Percentiles rank a stretch among this genome's conserved stretches.
These are phyloP conservation scores for Phaedon cochleariae DNA, from an alignment of 2,888 invertebrate genomes.

Conservation along the genomic window DNA sequence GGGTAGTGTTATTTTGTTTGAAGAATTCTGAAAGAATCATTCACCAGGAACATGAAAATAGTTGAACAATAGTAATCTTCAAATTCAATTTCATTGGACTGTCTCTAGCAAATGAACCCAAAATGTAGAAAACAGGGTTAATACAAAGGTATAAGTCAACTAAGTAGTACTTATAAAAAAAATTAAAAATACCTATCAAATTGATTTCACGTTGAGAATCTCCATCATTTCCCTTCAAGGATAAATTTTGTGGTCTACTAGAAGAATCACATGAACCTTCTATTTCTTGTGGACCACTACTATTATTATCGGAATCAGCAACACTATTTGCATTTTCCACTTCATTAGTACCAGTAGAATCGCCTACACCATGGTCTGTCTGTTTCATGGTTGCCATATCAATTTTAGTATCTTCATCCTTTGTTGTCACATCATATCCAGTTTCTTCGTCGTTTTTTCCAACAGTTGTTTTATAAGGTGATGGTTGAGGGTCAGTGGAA, in stretches of 20 bases:
- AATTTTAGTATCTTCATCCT: neutral
- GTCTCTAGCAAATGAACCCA: too few relatives aligned
- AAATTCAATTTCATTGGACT: too few relatives aligned
- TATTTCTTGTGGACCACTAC: slow-evolving; percentile 6
- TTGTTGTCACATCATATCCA: neutral
- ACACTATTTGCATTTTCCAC: neutral
- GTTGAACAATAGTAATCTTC: too few relatives aligned
- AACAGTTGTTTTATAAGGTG: neutral
- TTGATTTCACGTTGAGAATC: slow-evolving; percentile 47
- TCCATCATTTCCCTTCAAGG: slow-evolving; percentile 34
- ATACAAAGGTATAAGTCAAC: too few relatives aligned
- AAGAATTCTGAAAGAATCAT: too few relatives aligned
- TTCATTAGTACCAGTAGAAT: neutral
- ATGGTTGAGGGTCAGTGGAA: neutral
- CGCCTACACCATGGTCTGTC: neutral
- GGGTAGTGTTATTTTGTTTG: too few relatives aligned
- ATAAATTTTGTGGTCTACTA: slow-evolving; percentile 42
- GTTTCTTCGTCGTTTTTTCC: neutral
- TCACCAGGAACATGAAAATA: too few relatives aligned
- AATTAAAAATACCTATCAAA: slow-evolving; percentile 44
- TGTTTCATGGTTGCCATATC: neutral
- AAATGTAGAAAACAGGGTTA: too few relatives aligned
- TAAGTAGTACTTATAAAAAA: neutral
- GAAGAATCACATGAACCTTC: slow-evolving; percentile 27
- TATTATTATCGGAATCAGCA: neutral